Base-by-base conservation (phyloP, 2,113 vertebrate genomes). In the Lonchura striata region DNA sequence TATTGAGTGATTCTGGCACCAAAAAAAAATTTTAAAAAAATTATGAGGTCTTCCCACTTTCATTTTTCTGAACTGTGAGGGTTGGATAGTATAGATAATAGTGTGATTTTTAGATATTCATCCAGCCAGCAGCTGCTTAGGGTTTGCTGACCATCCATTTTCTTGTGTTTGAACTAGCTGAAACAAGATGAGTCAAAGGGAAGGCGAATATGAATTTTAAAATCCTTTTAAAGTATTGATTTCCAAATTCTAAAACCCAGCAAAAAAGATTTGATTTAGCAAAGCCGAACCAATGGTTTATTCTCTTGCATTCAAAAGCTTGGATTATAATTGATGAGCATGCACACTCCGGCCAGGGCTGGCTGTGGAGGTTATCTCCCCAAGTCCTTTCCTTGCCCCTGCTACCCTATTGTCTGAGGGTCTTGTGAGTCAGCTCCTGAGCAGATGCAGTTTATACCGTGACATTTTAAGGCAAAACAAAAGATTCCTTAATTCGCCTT, bases 391-490 rank as follows among this genome's bases (percentile, higher is more conserved):
- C 91, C 92, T 95, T 95, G 76, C 80, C 88, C 92, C 83, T 23
- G 3, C 83, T 54, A 75, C 72, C 56, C 88, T 94, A 94, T 94
- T 97, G 96, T 96, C 86, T 94, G 92, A 81, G 68, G 68, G 92
- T 95, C 95, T 91, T 90, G 83, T 96, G 96, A 97, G 95, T 97
- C 96, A 97, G 94, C 92, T 96, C 72, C 77, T 95, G 88, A 95
- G 91, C 96, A 97, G 95, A 96, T 97, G 95, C 95, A 91, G 94
- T 94, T 93, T 95, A 78, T 95, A 91, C 86, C 52, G 7, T 97
- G 91, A 97, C 94, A 95, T 96, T 96, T 97, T 93, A 93, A 94
- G 72, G 77, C 92, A 95, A 96, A 95, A 96, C 92, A 96, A 96
- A 96, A 92, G 96, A 88, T 96, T 90, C 86, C 86, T 88, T 96